phyloP scores from a whole-genome alignment of 2,113 vertebrate genomes.

The Nesospiza acunhae region DNA sequence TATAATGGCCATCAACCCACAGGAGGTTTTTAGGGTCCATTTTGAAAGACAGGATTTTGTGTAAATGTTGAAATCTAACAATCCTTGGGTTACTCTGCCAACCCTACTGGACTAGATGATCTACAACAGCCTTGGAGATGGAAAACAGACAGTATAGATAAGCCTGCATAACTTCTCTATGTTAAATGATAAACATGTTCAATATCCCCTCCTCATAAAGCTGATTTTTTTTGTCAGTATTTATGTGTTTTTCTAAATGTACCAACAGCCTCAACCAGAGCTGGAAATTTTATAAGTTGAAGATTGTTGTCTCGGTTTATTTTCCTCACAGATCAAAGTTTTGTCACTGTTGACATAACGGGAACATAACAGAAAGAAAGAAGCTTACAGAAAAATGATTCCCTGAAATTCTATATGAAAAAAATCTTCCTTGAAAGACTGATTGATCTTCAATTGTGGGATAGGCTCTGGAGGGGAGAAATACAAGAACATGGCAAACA shows the following conservation, averaged over 20 bases:
- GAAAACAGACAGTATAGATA: neutral
- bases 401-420: neutral
- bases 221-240: neutral
- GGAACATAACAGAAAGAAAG: neutral
- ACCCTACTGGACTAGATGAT: neutral
- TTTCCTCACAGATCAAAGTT: neutral
- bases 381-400: neutral
- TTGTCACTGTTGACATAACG: neutral
- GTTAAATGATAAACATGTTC: neutral
- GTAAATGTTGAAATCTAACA: neutral
- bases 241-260: neutral
- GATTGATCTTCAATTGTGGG: neutral
- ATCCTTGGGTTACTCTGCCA: neutral
- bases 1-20: neutral
- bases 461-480: neutral
- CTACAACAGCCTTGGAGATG: neutral
- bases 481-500: neutral
- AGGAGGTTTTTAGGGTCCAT: neutral
- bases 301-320: neutral
- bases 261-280: neutral
- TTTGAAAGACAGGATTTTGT: neutral
- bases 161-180: neutral
- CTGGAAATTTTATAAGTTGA: neutral
- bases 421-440: neutral
- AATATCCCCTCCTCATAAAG: neutral